Evolutionary conservation across 2,113 vertebrate species (phyloP), one percentile per base, ranked within the genome.

Genomic region (Saccopteryx leptura): DNA sequence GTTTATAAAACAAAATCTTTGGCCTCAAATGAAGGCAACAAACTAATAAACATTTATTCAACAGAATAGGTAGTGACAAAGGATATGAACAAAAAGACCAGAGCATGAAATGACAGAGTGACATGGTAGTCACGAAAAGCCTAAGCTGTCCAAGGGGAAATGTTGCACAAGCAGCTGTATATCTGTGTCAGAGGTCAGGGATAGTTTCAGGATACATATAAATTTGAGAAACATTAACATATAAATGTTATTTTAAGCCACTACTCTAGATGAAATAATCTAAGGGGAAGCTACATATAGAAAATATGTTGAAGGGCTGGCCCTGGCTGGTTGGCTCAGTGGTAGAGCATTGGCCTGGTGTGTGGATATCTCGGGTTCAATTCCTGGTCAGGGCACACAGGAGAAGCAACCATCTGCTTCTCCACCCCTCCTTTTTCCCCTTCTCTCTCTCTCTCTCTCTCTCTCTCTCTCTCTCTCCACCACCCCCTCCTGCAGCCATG

Each of bases 11-110:
- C 39, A 74, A 87, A 92, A 33, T 65, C 31, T 87, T 24, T 81
- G 58, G 7, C 6, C 50, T 82, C 65, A 12, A 93, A 94, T 54
- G 46, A 71, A 87, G 76, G 19, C 23, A 39, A 79, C 28, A 60
- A 82, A 66, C 14, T 78, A 88, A 78, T 54, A 54, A 68, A 58
- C n/a, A 87, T 80, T 93, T 68, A 88, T 26, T 82, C 65, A 93
- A 68, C 0, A 79, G 68, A 93, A 46, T 1, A 92, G 3, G 28
- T n/a, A 69, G n/a, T 28, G 19, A 75, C n/a, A 54, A 83, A 83
- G n/a, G 14, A 79, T 60, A 65, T 39, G 4, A 83, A 91, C n/a
- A 28, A 74, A 79, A 56, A 76, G 52, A 79, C 2, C 6, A 71
- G 60, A 58, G 28, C 21, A 92, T 11, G 28, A n/a, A 85, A 85